Evolutionary conservation across 2,797 vertebrate species (phyloP).

Genomic region (Coregonus suidteri): DNA sequence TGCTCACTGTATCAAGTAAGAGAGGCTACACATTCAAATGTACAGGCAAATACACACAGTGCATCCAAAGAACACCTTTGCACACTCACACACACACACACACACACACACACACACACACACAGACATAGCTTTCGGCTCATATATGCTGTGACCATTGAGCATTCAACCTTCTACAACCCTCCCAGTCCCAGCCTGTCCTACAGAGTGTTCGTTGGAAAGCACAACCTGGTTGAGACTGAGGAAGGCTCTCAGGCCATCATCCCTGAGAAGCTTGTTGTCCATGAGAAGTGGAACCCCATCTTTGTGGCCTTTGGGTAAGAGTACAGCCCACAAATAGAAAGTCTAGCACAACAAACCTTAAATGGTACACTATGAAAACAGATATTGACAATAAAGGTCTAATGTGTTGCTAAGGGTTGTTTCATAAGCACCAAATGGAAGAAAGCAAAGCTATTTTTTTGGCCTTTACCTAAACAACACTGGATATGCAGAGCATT

Average conservation of each 20-base stretch:
- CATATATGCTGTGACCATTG: neutral
- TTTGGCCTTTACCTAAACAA: neutral
- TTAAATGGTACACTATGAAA: neutral
- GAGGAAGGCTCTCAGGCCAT: conserved; percentile 73
- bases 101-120: neutral
- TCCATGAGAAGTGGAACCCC: conserved; percentile 79
- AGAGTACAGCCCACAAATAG: conserved; percentile 21
- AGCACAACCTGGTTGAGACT: conserved; percentile 74
- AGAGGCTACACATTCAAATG: conserved; percentile 20
- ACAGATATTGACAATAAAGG: too few species aligned
- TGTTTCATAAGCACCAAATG: too few species aligned
- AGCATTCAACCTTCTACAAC: conserved; percentile 19
- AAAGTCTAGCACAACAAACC: neutral
- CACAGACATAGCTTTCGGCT: neutral
- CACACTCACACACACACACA: neutral
- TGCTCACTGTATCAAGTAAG: conserved; percentile 83
- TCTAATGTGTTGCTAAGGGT: too few species aligned
- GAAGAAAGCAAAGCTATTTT: too few species aligned
- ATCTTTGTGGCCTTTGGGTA: conserved; percentile 75
- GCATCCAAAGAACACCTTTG: too few species aligned
- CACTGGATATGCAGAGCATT: neutral
- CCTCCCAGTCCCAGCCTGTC: conserved; percentile 58
- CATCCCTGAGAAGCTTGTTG: conserved; percentile 73
- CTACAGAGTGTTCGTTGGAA: conserved; percentile 80
- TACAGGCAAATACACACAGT: conserved; percentile 14